Evolutionary conservation across 2,797 vertebrate species (phyloP), one percentile per base, ranked within the genome.

Genomic region (Melanotaenia trifasciata): DNA sequence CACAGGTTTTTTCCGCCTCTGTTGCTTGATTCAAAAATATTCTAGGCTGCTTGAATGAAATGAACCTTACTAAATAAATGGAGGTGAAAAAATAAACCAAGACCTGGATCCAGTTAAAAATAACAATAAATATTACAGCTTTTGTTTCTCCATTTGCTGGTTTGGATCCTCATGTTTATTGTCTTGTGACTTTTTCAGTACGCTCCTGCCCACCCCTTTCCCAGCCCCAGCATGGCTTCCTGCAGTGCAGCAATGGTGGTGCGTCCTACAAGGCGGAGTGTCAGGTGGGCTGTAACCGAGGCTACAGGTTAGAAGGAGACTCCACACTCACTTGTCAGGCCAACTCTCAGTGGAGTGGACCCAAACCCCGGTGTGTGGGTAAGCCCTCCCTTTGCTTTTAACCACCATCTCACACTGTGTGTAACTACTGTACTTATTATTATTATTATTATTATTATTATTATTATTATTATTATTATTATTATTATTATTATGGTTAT

Each of bases 301-400:
- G 97, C 83, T 97, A 96, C 89, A 91, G 94, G 80, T 80, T 98
- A 67, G 96, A 97, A 80, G 97, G 97, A 64, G 93, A 84, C 28
- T 40, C 89, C 67, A 94, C 86, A 73, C 95, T 98, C 62, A 95
- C 89, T 81, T 99, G 98, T 84, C 95, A 95, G 92, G 95, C 93
- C 86, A 95, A 93, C 43, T 94, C 95, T 47, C 96, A 95, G 80
- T 99, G 98, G 98, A 98, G 96, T 86, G 94, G 94, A 76, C 85
- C 94, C 79, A 95, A 95, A 70, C 96, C 97, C 50, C 95, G 91
- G 67, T 99, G 98, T 95, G 94, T 97, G 81, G 98, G 98, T 99
- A 96, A 92, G 97, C 94, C 87, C 87, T 78, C 83, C 11, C 38
- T 13, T 26, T 6, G 32, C 67, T 62, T 11, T 30, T 30, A 36